Evolutionary conservation across 2,797 vertebrate genomes (phyloP), one percentile per base, ranked within the genome.

Genomic region (Sphaeramia orbicularis): DNA sequence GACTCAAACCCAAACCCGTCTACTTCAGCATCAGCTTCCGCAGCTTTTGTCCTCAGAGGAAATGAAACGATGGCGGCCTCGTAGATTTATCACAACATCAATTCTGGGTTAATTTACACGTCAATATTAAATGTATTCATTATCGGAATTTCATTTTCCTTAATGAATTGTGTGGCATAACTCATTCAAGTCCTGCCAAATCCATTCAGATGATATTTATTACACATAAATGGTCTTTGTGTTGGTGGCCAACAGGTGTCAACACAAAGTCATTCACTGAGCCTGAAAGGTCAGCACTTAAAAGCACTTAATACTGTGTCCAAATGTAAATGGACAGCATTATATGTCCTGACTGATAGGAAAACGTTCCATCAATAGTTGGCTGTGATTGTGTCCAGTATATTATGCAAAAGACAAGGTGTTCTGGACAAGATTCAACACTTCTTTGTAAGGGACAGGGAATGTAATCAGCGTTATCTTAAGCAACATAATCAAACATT

Each of bases 261-360:
- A 32, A 32, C 6, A 7, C 6, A 32, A 4, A 32, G 40, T 41
- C 40, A 41, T 13, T 6, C 12, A n/a, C 7, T 2, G 1, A 12
- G 48, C 6, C 30, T 32, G 6, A 56, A 47, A 54, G 45, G 67
- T 80, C 71, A 54, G 70, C 12, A 41, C 40, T 14, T n/a, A 1
- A n/a, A 4, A 7, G 4, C 30, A 32, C 11, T 21, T 18, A 43
- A 24, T 53, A 67, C 51, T 32, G 30, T 32, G 30, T 32, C 30
- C 30, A 32, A 32, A 32, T 32, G 30, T 7, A 8, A 32, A 32
- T 6, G 30, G 30, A 32, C 30, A 7, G 30, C 30, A 7, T 32
- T 32, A 30, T 48, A 10, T 21, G 32, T 32, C 3, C 49, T 7
- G 30, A 60, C 48, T 37, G 13, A 13, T 52, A n/a, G 10, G 44